Percentiles rank a stretch among this genome's conserved stretches.
phyloP scores from a whole-genome alignment of 2,797 vertebrate genomes.

The Periparus ater region DNA sequence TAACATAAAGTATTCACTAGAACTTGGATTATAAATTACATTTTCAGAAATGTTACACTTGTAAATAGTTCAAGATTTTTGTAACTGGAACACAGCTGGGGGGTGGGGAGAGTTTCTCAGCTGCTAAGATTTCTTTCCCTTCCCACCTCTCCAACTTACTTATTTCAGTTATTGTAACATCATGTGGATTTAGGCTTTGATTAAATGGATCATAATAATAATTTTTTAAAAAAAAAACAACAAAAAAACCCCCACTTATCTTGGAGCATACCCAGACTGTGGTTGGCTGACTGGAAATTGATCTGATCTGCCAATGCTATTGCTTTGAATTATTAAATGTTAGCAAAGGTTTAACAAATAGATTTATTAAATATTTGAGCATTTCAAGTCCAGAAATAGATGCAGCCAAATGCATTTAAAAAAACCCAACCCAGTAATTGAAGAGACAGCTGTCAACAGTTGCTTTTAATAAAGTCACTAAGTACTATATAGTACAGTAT shows the following conservation, averaged over 20 bases:
- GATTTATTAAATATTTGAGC: constrained; percentile 42
- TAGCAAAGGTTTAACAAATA: constrained; percentile 1
- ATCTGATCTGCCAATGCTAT: constrained; percentile 9
- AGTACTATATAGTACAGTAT: constrained; percentile 63
- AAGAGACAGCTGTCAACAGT: constrained; percentile 71
- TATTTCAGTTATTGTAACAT: constrained; percentile 60
- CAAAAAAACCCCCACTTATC: not conserved
- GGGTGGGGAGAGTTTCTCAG: constrained; percentile 58
- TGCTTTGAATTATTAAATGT: constrained; percentile 33
- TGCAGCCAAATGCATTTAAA: constrained; percentile 14
- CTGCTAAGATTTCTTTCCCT: constrained; percentile 59
- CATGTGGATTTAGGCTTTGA: constrained; percentile 21
- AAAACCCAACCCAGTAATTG: constrained; percentile 34
- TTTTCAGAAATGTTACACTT: constrained; percentile 52
- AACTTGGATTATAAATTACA: not conserved
- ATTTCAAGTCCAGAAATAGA: constrained; percentile 59
- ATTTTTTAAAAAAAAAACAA: not conserved
- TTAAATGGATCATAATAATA: constrained; percentile 45
- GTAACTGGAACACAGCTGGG: constrained; percentile 64
- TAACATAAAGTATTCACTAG: constrained; percentile 50
- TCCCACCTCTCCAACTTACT: not conserved
- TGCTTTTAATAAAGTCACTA: constrained; percentile 69
- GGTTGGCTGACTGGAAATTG: constrained; percentile 32
- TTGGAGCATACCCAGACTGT: not conserved
- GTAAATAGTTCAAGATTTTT: constrained; percentile 65